Evolutionary conservation across 1,140 invertebrate species (phyloP).

Genomic region (Aphaenogaster rudis): DNA sequence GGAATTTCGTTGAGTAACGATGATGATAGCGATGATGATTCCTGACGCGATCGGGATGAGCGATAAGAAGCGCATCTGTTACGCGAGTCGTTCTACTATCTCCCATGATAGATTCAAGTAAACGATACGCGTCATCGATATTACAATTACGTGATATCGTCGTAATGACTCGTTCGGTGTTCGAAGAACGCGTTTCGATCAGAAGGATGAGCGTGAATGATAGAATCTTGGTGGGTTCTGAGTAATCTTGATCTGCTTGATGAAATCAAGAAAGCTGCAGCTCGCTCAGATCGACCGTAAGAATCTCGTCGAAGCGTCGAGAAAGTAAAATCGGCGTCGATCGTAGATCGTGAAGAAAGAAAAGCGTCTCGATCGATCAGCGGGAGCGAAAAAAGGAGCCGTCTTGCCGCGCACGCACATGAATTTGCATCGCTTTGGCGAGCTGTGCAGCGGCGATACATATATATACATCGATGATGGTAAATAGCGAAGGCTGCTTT

Average conservation of each 20-base stretch:
- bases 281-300: not conserved
- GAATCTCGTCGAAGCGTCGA: not conserved
- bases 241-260: not conserved
- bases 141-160: not conserved
- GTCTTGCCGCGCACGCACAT: not conserved
- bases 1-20: slow-evolving; percentile 21
- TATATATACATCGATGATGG: slow-evolving; percentile 1
- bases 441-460: slow-evolving; percentile 34
- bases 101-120: not conserved
- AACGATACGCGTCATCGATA: not conserved
- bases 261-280: not conserved
- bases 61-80: slow-evolving; percentile 19
- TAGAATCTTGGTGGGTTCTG: not conserved
- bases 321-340: slow-evolving; percentile 2
- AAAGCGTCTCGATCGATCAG: slow-evolving; percentile 28
- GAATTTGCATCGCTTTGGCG: slow-evolving; percentile 48
- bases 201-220: not conserved
- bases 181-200: not conserved
- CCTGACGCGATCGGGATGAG: not conserved
- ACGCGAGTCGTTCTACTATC: slow-evolving; percentile 1
- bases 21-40: slow-evolving; percentile 10
- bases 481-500: slow-evolving; percentile 70
- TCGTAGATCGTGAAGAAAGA: slow-evolving; percentile 39
- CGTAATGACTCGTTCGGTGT: not conserved
- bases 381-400: not conserved